A percentile compares a stretch with the other conserved stretches of the same genome.
These are phyloP conservation scores for Ennomos fuscantarius DNA, from an alignment of 2,888 invertebrate genomes.

Conservation along the genomic window DNA sequence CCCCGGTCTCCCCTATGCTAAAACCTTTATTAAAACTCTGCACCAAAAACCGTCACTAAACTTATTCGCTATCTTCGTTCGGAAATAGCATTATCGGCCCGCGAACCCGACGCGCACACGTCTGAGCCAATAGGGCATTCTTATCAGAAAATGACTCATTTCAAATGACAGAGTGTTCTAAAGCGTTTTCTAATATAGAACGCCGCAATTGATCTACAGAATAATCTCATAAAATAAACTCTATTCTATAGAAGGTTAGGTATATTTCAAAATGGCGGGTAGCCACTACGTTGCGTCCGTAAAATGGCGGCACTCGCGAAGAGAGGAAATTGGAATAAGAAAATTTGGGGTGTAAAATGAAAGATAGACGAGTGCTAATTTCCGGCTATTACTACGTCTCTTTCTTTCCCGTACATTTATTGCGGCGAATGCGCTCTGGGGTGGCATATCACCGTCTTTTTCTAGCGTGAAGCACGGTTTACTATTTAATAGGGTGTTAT, in stretches of 20 bases:
- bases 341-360: slow-evolving; percentile 91
- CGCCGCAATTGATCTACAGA: slow-evolving; percentile 50
- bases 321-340: slow-evolving; percentile 90
- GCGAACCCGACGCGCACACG: slow-evolving; percentile 77
- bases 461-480: slow-evolving; percentile 64
- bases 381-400: slow-evolving; percentile 86
- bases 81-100: slow-evolving; percentile 83
- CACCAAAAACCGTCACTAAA: slow-evolving; percentile 80
- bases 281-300: slow-evolving; percentile 55
- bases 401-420: slow-evolving; percentile 83
- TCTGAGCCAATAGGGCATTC: slow-evolving; percentile 86
- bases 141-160: slow-evolving; percentile 91
- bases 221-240: slow-evolving; percentile 46
- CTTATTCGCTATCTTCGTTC: slow-evolving; percentile 80
- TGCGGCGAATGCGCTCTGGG: slow-evolving; percentile 68
- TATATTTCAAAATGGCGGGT: slow-evolving; percentile 39
- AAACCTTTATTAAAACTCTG: slow-evolving; percentile 77
- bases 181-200: slow-evolving; percentile 67
- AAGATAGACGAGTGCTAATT: slow-evolving; percentile 91
- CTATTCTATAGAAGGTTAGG: slow-evolving; percentile 36
- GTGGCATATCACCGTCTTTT: slow-evolving; percentile 73
- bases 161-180: slow-evolving; percentile 87
- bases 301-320: slow-evolving; percentile 68
- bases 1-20: slow-evolving; percentile 72
- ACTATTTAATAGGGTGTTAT: slow-evolving; percentile 62